Evolutionary conservation across 1,140 invertebrate species (phyloP).

Genomic region (Neoseiulus cucumeris): DNA sequence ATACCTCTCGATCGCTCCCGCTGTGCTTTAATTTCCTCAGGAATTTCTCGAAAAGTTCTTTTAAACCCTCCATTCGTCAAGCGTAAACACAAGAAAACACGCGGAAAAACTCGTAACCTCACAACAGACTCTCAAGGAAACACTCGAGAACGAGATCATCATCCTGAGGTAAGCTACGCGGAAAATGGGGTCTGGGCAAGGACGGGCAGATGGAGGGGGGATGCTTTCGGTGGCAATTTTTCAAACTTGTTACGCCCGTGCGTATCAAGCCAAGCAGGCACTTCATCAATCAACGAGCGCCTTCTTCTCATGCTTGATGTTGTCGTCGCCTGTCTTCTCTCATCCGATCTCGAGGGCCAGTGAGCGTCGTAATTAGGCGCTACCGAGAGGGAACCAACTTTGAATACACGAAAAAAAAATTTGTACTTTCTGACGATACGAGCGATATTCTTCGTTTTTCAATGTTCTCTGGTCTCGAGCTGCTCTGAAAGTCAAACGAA

Average conservation of each 20-base stretch:
- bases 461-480: not conserved
- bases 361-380: not conserved
- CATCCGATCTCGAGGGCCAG: not conserved
- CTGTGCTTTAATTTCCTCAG: too few relatives aligned
- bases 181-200: too few relatives aligned
- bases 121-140: too few relatives aligned
- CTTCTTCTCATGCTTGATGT: not conserved
- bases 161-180: too few relatives aligned
- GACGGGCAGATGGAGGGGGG: not conserved
- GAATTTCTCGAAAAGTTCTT: too few relatives aligned
- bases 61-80: too few relatives aligned
- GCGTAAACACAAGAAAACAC: too few relatives aligned
- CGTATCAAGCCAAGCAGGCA: not conserved
- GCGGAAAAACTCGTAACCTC: too few relatives aligned
- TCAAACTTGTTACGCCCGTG: conserved; percentile 7
- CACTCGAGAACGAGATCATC: too few relatives aligned
- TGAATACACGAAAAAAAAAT: not conserved
- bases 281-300: conserved; percentile 8
- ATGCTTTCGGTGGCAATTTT: not conserved
- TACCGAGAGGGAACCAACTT: not conserved
- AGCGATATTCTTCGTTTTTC: not conserved
- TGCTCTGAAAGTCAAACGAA: too few relatives aligned
- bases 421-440: not conserved
- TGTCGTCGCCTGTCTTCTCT: not conserved
- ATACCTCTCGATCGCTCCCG: too few relatives aligned